These are phyloP conservation scores for Coluber constrictor DNA, from an alignment of 2,797 vertebrate genomes.

Conservation along the genomic window DNA sequence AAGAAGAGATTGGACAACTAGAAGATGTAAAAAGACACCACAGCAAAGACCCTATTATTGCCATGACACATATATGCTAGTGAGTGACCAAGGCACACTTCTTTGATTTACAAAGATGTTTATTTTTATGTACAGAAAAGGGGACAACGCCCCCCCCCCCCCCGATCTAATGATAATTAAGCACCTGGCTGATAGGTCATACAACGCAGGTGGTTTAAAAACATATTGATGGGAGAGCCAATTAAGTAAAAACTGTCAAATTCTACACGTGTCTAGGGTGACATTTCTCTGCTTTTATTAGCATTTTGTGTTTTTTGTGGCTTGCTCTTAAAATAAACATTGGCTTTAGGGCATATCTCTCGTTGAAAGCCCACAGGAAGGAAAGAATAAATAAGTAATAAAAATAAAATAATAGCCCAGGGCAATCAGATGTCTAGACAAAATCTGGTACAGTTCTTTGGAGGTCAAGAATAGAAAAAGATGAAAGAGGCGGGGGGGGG, in stretches of 20 bases:
- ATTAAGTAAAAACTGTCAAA: not conserved
- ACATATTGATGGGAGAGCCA: not conserved
- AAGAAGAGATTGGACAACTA: not conserved
- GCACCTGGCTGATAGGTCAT: not conserved
- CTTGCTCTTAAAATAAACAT: not conserved
- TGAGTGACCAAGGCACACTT: not conserved
- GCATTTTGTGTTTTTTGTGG: not conserved
- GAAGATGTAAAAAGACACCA: not conserved
- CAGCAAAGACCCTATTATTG: not conserved
- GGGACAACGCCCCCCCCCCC: fast-evolving
- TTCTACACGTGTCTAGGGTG: no score
- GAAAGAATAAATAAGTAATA: not conserved
- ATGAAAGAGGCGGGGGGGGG: no score
- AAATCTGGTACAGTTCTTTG: not conserved
- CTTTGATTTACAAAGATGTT: not conserved
- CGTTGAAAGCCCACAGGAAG: not conserved
- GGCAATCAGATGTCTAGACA: not conserved
- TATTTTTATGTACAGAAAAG: not conserved
- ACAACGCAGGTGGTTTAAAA: not conserved
- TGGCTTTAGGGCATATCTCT: not conserved
- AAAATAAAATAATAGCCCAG: not conserved
- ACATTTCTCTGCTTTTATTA: not conserved
- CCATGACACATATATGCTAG: not conserved
- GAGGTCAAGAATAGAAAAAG: not conserved
- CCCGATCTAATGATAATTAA: not conserved